Percentiles rank a stretch among this genome's conserved stretches.
Conservation (phyloP, 92 coral and sea anemone genomes). For the Porites rus region DNA sequence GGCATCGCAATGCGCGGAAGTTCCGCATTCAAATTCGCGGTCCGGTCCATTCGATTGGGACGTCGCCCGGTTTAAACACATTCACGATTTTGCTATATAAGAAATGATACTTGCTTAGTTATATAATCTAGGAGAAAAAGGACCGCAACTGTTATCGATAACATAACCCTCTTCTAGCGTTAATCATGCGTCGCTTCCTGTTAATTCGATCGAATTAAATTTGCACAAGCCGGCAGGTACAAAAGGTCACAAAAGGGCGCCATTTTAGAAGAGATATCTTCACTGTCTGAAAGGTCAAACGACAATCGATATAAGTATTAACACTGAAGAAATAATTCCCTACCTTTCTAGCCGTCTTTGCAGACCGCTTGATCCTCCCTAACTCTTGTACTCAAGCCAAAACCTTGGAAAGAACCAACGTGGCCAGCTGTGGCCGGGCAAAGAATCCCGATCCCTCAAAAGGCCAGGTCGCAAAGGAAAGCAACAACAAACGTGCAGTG, state of each 20-base stretch:
- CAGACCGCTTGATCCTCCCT: not conserved
- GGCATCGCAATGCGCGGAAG: not conserved
- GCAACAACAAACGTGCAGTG: not conserved
- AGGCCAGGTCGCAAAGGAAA: not conserved
- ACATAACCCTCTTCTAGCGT: too few relatives aligned
- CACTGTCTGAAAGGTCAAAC: not conserved
- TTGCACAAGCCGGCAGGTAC: not conserved
- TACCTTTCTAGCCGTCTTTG: not conserved
- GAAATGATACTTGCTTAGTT: too few relatives aligned
- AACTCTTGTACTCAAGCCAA: not conserved
- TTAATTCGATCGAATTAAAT: too few relatives aligned
- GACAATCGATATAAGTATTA: not conserved
- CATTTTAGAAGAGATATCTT: not conserved
- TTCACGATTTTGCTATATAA: too few relatives aligned
- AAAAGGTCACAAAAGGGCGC: not conserved
- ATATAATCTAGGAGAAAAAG: too few relatives aligned
- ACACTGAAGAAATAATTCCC: not conserved
- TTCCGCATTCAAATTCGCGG: not conserved
- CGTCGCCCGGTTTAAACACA: too few relatives aligned
- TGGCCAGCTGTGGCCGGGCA: too few relatives aligned
- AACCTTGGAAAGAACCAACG: not conserved
- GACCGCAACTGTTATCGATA: too few relatives aligned
- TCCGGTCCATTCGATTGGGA: too few relatives aligned
- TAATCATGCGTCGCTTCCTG: too few relatives aligned
- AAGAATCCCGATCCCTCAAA: too few relatives aligned